Base-by-base conservation (phyloP, 2,888 invertebrate species). In the Agrochola lychnidis region DNA sequence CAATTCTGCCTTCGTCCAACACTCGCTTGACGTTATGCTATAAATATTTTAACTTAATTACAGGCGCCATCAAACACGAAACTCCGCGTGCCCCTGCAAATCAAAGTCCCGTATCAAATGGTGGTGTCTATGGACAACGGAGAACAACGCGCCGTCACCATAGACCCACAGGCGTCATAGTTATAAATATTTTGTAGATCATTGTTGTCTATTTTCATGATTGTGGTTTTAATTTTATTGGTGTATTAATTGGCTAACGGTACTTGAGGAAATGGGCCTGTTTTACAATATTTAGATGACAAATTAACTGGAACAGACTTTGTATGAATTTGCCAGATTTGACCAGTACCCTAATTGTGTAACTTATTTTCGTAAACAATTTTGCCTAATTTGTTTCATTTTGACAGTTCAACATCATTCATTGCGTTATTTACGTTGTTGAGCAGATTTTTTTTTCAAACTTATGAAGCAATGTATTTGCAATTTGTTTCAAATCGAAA, bases 71-170 rank as follows among this genome's bases (percentile, higher is more conserved):
- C 94, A 0, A 95, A 91, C 85, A 89, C 94, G 0, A 95, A 94
- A 63, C 91, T 96, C 0, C 94, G 96, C 0, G 92, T 96, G 56
- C 96, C 96, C 0, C 89, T 96, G 0, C 94, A 95, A 78, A 96
- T 96, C 79, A 96, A 96, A 77, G 96, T 96, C 0, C 96, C 96
- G 2, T 96, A 96, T 87, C 95, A 96, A 76, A 92, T 96, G 89
- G 95, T 96, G 75, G 90, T 94, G 89, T 91, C 94, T 0, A 84
- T 91, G 86, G 94, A 91, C 75, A 92, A 93, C 81, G 95, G 95
- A 1, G 94, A 94, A 67, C 91, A 90, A 69, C 87, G 89, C 10
- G 93, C 95, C 6, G 92, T 95, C 87, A 95, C 95, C 81, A 91
- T 94, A 64, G 92, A 95, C 89, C 96, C 96, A 1, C 83, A 78